phyloP scores from a whole-genome alignment of 2,797 vertebrate genomes.

The Rhyacichthys aspro region DNA sequence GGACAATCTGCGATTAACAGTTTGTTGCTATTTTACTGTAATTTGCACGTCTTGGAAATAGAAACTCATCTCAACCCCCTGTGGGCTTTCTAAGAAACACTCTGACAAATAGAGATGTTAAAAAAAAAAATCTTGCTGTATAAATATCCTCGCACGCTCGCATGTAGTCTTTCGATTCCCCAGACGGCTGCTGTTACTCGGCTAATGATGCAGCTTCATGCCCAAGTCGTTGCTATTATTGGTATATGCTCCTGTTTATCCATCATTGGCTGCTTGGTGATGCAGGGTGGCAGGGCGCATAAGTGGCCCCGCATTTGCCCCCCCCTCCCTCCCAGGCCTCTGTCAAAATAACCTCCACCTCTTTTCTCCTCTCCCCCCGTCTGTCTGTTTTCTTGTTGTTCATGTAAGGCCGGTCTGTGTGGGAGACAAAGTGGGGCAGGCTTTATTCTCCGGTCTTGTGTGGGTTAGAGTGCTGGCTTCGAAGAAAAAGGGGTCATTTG shows the following conservation, averaged over 20 bases:
- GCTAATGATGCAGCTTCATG: constrained; percentile 41
- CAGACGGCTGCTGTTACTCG: constrained; percentile 40
- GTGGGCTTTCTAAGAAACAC: constrained; percentile 21
- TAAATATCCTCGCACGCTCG: constrained; percentile 19
- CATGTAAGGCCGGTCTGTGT: constrained; percentile 40
- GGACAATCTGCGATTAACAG: constrained; percentile 18
- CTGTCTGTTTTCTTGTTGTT: constrained; percentile 57
- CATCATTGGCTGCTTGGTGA: constrained; percentile 66
- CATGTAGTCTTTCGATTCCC: constrained; percentile 23
- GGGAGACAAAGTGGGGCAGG: constrained; percentile 44
- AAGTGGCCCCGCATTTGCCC: constrained; percentile 50
- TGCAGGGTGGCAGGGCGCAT: constrained; percentile 66
- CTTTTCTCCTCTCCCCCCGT: constrained; percentile 22
- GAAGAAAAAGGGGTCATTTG: constrained; percentile 26
- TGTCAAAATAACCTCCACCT: constrained; percentile 26
- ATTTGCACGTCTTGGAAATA: constrained; percentile 19
- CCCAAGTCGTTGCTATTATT: constrained; percentile 58
- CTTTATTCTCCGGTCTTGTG: constrained; percentile 29
- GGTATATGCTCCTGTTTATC: constrained; percentile 66
- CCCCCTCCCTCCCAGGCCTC: constrained; percentile 42
- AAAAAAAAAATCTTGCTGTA: constrained; percentile 20
- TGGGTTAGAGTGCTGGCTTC: constrained; percentile 15
- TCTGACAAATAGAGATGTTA: constrained; percentile 48
- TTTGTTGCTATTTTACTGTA: constrained; percentile 20
- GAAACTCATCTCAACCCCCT: constrained; percentile 17